Evolutionary conservation across 1,140 invertebrate species (phyloP), one percentile per base, ranked within the genome.

Genomic region (Pemphigus obesinymphae): DNA sequence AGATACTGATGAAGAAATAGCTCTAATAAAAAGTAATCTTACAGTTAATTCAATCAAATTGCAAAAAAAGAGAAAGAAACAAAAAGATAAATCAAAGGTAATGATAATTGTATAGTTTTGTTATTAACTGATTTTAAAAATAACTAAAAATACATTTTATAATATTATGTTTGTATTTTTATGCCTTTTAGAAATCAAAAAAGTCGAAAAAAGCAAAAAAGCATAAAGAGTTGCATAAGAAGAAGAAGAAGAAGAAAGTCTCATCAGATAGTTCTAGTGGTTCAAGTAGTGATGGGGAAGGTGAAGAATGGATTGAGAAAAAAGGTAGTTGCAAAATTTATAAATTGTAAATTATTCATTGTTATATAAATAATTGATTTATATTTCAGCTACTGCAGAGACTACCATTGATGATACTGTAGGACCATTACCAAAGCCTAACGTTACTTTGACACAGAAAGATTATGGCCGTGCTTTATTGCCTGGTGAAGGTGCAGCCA

Each of bases 401-500:
- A 88, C 87, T 84, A 87, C 85, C 23, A 89, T 91, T 82, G 90
- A 91, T n/a, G 90, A 90, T 66, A 84, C 88, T 3, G 88, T 95
- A 72, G 92, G 95, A 58, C 93, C 94, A 8, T 86, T 90, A 23
- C 89, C 91, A 31, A 93, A 94, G 84, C 88, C 91, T 34, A 91
- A 92, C 40, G 90, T 92, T 3, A 91, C 92, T 26, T 86, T 95
- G 0, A 92, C 92, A 37, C 90, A 90, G 66, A 93, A 93, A 88
- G 93, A 95, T 85, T 94, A 94, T 88, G 96, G 96, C 11, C 95
- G 95, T 86, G 96, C 96, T 78, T 87, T 98, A 84, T 87, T 98
- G 48, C 96, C 96, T 2, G 97, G 97, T 84, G 97, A 98, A 91
- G 97, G 96, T 87, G 96, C 95, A 34, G 97, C 97, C 0, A 99